These are phyloP conservation scores for Cebidichthys violaceus DNA, from an alignment of 2,113 vertebrate species.

Conservation along the genomic window DNA sequence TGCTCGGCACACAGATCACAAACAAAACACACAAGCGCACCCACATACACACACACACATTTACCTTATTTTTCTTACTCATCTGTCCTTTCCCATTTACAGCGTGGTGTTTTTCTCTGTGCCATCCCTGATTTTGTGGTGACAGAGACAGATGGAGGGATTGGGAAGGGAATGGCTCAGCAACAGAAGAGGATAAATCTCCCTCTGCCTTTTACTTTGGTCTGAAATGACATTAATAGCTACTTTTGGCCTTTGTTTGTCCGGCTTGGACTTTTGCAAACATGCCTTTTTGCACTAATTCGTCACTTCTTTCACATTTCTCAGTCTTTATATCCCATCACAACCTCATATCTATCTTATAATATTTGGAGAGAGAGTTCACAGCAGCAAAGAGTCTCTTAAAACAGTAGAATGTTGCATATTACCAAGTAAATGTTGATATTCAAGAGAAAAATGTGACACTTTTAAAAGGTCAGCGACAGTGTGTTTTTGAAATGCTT, in stretches of 20 bases:
- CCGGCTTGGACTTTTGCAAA: constrained; percentile 1
- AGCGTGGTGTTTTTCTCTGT: constrained; percentile 39
- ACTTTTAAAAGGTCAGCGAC: background rate
- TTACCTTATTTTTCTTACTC: constrained; percentile 56
- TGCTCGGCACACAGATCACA: constrained; percentile 61
- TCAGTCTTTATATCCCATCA: background rate
- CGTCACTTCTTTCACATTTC: background rate
- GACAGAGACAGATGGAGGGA: constrained; percentile 73
- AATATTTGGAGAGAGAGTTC: background rate
- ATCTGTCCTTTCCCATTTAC: constrained; percentile 52
- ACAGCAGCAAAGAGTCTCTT: background rate
- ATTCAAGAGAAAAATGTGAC: background rate
- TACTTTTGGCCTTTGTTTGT: constrained; percentile 16
- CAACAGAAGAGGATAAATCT: constrained; percentile 39
- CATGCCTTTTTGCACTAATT: background rate
- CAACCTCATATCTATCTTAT: background rate
- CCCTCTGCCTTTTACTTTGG: constrained; percentile 27
- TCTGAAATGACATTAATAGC: constrained; percentile 42
- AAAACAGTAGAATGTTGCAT: background rate
- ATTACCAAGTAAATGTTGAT: background rate
- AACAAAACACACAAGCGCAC: constrained; percentile 53
- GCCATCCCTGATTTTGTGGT: constrained; percentile 43
- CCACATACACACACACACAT: constrained; percentile 23
- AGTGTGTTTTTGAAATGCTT: background rate
- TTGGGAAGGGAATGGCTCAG: constrained; percentile 40